Conservation (phyloP, 64 coral and sea anemone species). For the Cladopsammia gracilis region DNA sequence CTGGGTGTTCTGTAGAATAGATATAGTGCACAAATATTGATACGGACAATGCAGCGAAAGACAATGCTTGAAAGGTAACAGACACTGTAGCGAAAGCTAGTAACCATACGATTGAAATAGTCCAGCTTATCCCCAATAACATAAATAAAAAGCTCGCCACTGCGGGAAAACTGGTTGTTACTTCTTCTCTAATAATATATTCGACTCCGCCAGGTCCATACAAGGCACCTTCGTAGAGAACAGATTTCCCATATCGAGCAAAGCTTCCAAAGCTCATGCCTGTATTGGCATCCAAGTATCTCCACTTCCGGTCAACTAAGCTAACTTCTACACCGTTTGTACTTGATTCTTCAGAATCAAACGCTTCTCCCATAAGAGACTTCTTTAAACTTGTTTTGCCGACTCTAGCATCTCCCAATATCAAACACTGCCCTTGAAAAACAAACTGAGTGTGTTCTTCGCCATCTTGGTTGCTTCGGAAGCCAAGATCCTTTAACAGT, state of each 20-base stretch:
- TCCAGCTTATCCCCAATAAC: not conserved
- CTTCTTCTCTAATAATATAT: not conserved
- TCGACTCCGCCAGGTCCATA: conserved; percentile 1
- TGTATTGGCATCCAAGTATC: not conserved
- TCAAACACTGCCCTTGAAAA: conserved; percentile 37
- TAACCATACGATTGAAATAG: not conserved
- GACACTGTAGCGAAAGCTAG: not conserved
- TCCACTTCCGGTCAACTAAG: conserved; percentile 35
- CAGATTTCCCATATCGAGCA: not conserved
- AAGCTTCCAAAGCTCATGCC: conserved; percentile 7
- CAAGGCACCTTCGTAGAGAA: not conserved
- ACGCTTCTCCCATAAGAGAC: conserved; percentile 6
- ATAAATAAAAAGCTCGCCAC: not conserved
- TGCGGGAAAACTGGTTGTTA: not conserved
- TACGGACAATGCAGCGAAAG: too few relatives aligned
- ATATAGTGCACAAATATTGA: not conserved
- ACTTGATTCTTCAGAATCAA: not conserved
- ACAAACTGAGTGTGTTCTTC: conserved; percentile 8
- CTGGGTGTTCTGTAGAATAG: not conserved
- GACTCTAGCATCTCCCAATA: conserved; percentile 25
- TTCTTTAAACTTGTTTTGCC: conserved; percentile 38
- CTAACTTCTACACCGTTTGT: conserved; percentile 22
- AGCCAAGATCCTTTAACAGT: not conserved
- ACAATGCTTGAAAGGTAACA: not conserved
- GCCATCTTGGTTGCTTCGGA: not conserved